Conservation (phyloP, 2,113 vertebrate species). For the Syrrhaptes paradoxus region DNA sequence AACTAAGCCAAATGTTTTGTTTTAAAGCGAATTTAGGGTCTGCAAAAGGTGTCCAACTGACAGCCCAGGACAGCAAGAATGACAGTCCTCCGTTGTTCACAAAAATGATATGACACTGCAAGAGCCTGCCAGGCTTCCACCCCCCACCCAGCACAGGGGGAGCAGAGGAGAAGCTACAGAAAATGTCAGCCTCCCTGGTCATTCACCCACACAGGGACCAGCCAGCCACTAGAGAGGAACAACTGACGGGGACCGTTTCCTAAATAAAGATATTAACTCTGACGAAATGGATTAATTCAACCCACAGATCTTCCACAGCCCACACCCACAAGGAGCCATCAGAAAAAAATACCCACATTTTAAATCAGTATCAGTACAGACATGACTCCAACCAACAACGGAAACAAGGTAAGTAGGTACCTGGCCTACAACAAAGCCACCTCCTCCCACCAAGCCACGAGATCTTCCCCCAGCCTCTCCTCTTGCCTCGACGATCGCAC, state of each 20-base stretch:
- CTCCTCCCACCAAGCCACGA: background rate
- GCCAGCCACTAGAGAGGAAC: background rate
- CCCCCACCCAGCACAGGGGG: background rate
- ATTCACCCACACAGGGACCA: background rate
- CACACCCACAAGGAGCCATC: background rate
- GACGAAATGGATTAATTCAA: background rate
- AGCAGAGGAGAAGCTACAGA: background rate
- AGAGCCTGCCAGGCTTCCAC: background rate
- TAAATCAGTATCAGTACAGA: background rate
- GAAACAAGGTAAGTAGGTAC: background rate
- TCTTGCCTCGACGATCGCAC: background rate
- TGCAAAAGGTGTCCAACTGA: slow-evolving; percentile 24
- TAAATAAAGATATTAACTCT: background rate
- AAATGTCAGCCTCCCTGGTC: background rate
- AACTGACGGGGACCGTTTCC: background rate
- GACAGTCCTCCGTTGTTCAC: background rate
- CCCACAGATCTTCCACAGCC: background rate
- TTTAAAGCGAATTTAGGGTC: slow-evolving; percentile 41
- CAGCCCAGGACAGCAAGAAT: background rate
- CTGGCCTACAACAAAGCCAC: background rate
- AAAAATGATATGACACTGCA: rapidly evolving
- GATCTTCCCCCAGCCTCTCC: background rate
- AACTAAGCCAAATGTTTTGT: slow-evolving; percentile 62
- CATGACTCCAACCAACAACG: background rate
- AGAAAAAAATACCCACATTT: background rate